phyloP scores from a whole-genome alignment of 2,797 vertebrate species.

The Pelobates cultripes region DNA sequence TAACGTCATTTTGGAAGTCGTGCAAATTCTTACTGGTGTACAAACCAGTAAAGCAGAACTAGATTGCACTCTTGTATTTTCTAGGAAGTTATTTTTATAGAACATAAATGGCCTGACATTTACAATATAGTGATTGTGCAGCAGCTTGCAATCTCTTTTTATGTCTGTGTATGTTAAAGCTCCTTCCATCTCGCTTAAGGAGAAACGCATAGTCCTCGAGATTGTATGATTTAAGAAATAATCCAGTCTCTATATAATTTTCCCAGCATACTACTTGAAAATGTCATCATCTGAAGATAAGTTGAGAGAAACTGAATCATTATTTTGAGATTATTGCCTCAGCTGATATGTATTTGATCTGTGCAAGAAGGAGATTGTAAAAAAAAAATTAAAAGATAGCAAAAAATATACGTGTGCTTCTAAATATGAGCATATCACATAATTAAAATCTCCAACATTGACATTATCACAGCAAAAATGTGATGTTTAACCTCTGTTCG shows the following conservation, averaged over 20 bases:
- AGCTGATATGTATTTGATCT: neutral
- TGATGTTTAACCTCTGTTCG: too few relatives aligned
- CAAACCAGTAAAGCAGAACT: slow-evolving; percentile 14
- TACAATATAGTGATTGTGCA: slow-evolving; percentile 6
- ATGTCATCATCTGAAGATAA: slow-evolving; percentile 12
- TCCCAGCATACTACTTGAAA: slow-evolving; percentile 2
- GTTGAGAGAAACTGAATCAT: neutral
- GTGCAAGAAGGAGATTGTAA: neutral
- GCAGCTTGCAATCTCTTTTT: slow-evolving; percentile 3
- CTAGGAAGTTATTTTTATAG: neutral
- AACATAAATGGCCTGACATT: slow-evolving; percentile 57
- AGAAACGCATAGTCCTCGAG: neutral
- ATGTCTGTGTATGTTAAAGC: neutral
- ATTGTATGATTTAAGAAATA: slow-evolving; percentile 25
- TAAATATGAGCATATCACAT: too few relatives aligned
- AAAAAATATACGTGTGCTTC: too few relatives aligned
- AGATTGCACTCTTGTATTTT: slow-evolving; percentile 25
- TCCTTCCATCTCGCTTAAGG: neutral
- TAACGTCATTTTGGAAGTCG: slow-evolving; percentile 69
- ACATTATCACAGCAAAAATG: too few relatives aligned
- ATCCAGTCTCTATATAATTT: slow-evolving; percentile 8
- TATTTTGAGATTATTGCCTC: slow-evolving; percentile 1
- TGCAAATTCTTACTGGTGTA: slow-evolving; percentile 66
- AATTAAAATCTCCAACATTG: too few relatives aligned
- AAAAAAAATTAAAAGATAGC: too few relatives aligned